Percentiles rank a stretch among this genome's conserved stretches.
phyloP scores from a whole-genome alignment of 2,113 vertebrate genomes.

The Damaliscus lunatus region DNA sequence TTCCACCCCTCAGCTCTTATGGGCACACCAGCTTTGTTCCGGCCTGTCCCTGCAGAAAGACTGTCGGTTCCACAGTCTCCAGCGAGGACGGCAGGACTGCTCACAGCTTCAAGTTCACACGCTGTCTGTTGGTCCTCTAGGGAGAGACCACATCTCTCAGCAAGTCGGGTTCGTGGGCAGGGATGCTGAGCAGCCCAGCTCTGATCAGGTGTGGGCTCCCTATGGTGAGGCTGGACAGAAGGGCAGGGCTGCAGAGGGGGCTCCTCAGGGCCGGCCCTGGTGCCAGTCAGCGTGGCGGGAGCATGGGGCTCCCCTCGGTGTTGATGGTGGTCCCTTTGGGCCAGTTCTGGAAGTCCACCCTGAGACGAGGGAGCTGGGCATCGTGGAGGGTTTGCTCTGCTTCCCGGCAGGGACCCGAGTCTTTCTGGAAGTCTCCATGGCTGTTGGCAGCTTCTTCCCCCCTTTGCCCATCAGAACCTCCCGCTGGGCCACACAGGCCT shows the following conservation, averaged over 20 bases:
- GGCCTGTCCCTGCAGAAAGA: not conserved
- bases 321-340: rapidly evolving
- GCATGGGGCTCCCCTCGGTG: not conserved
- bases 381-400: not conserved
- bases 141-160: not conserved
- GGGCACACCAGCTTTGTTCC: not conserved
- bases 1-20: not conserved
- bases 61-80: not conserved
- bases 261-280: not conserved
- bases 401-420: not conserved
- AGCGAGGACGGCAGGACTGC: not conserved
- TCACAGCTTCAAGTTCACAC: too few species aligned
- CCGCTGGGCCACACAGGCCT: not conserved
- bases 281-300: rapidly evolving
- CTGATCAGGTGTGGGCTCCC: not conserved
- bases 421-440: not conserved
- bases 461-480: rapidly evolving
- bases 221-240: not conserved
- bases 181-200: not conserved
- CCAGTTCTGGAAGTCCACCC: not conserved
- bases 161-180: not conserved
- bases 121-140: not conserved
- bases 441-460: not conserved
- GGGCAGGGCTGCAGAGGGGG: too few species aligned
- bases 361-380: not conserved